phyloP scores from a whole-genome alignment of 2,888 invertebrate species.

The Limulus polyphemus region DNA sequence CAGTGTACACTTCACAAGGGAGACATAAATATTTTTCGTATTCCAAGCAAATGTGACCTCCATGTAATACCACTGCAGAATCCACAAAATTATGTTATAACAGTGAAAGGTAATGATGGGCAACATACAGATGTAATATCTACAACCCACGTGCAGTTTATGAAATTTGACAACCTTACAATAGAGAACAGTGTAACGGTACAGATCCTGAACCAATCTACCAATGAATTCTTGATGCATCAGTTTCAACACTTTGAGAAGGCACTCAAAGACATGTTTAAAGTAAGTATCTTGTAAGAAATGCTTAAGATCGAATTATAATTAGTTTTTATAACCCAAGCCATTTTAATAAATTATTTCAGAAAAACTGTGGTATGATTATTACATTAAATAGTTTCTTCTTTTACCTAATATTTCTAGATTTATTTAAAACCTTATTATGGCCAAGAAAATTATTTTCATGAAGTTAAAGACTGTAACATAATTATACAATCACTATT shows the following conservation, averaged over 20 bases:
- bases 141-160: slow-evolving; percentile 67
- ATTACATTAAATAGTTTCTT: too few relatives aligned
- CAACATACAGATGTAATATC: slow-evolving; percentile 74
- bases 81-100: slow-evolving; percentile 45
- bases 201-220: slow-evolving; percentile 57
- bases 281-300: slow-evolving; percentile 9
- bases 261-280: slow-evolving; percentile 51
- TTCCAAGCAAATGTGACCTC: slow-evolving; percentile 65
- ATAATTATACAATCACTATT: too few relatives aligned
- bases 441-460: too few relatives aligned
- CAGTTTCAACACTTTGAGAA: slow-evolving; percentile 62
- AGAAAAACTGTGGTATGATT: too few relatives aligned
- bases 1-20: slow-evolving; percentile 57
- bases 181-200: slow-evolving; percentile 70
- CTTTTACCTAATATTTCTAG: too few relatives aligned
- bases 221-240: slow-evolving; percentile 59
- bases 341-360: too few relatives aligned
- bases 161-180: slow-evolving; percentile 63
- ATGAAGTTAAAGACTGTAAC: too few relatives aligned
- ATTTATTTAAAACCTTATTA: too few relatives aligned
- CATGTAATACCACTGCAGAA: slow-evolving; percentile 53
- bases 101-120: slow-evolving; percentile 78
- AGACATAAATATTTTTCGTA: slow-evolving; percentile 40
- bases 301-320: too few relatives aligned
- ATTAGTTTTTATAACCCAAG: too few relatives aligned